Evolutionary conservation across 1,140 invertebrate genomes (phyloP).

Genomic region (Campoletis sonorensis): DNA sequence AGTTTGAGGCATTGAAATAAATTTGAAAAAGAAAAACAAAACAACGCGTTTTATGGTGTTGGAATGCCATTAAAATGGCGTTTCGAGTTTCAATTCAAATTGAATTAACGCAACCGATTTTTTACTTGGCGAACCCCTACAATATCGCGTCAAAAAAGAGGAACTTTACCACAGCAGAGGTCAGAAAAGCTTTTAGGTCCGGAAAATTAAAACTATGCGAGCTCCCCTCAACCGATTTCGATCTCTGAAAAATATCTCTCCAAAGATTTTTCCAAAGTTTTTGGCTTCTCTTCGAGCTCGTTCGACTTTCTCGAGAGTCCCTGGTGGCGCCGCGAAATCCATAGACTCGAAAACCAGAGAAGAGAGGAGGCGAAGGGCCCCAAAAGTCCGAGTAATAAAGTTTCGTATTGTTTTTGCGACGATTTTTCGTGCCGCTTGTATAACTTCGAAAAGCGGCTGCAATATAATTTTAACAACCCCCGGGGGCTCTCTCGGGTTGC

Average conservation of each 20-base stretch:
- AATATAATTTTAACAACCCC: constrained; percentile 74
- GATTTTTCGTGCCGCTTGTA: constrained; percentile 61
- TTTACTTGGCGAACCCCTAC: too few relatives aligned
- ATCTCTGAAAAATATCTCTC: background rate
- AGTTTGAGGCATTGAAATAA: background rate
- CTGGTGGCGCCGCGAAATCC: background rate
- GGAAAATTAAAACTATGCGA: background rate
- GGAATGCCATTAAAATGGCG: too few relatives aligned
- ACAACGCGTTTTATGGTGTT: background rate
- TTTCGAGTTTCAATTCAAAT: too few relatives aligned
- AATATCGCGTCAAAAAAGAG: background rate
- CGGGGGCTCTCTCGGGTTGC: constrained; percentile 25
- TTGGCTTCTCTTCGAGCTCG: background rate
- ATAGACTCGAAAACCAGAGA: background rate
- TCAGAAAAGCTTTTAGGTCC: background rate
- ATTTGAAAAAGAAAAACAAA: background rate
- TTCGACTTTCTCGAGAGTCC: constrained; percentile 3
- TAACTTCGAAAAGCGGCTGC: constrained; percentile 63
- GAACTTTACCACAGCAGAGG: background rate
- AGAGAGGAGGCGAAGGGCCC: background rate
- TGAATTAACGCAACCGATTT: too few relatives aligned
- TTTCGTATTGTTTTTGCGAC: constrained; percentile 70
- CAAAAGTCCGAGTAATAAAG: constrained; percentile 65
- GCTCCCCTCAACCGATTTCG: background rate
- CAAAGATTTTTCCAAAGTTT: too few relatives aligned